Percentiles rank a stretch among this genome's conserved stretches.
Conservation (phyloP, 2,797 vertebrate genomes). For the Hapalemur alaotrensis region DNA sequence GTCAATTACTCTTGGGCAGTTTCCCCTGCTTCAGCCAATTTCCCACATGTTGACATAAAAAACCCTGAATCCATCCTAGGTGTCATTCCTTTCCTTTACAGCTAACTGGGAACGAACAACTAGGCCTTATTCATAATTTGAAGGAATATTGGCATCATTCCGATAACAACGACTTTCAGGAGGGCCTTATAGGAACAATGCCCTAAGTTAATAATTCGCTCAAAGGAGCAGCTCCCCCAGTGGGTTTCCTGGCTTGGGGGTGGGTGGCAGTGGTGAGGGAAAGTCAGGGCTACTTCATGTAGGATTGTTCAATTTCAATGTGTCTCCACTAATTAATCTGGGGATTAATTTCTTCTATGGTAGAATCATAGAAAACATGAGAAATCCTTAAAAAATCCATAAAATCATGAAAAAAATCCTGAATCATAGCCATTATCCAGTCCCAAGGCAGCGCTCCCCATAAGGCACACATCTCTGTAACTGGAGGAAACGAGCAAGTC, state of each 20-base stretch:
- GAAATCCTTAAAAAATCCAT: background rate
- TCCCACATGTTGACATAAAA: background rate
- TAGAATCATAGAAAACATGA: background rate
- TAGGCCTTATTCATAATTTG: background rate
- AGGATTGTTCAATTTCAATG: background rate
- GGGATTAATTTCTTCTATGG: background rate
- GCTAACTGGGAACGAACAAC: background rate
- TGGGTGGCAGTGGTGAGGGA: background rate
- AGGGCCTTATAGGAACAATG: background rate
- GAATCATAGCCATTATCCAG: background rate
- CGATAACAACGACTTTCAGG: background rate
- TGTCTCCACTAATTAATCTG: background rate
- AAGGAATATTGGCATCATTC: background rate
- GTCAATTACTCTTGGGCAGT: background rate
- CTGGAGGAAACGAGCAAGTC: background rate
- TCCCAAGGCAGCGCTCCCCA: background rate
- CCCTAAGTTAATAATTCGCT: background rate
- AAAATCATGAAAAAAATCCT: background rate
- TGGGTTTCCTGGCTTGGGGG: background rate
- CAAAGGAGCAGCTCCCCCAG: background rate
- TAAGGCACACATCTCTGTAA: background rate
- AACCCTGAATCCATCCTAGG: background rate
- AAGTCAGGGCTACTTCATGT: background rate
- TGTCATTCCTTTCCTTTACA: background rate
- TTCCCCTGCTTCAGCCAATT: background rate